Percentiles rank a stretch among this genome's conserved stretches.
These are phyloP conservation scores for Stegodyphus dumicola DNA, from an alignment of 1,140 invertebrate genomes.

Conservation along the genomic window DNA sequence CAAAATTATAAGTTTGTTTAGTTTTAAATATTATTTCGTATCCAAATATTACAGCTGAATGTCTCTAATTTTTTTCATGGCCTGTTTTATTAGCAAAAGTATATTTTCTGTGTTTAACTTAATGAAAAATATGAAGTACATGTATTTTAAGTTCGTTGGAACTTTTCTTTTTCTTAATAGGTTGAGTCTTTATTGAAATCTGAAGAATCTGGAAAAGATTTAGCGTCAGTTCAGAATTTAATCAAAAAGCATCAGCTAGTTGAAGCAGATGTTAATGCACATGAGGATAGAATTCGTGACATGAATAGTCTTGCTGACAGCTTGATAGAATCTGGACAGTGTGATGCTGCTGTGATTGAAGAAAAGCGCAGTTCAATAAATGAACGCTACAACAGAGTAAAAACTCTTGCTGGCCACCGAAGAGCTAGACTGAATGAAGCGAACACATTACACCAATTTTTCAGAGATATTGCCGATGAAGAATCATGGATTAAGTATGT, in stretches of 20 bases:
- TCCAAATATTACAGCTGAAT: too few species aligned
- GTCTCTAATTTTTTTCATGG: too few species aligned
- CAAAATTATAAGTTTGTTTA: too few species aligned
- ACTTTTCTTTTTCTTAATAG: slow-evolving; percentile 62
- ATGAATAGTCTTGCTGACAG: slow-evolving; percentile 96
- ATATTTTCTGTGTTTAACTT: too few species aligned
- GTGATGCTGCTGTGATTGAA: slow-evolving; percentile 92
- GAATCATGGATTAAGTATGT: slow-evolving; percentile 98
- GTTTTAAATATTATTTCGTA: too few species aligned
- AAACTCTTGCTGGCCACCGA: slow-evolving; percentile 91
- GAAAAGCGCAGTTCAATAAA: slow-evolving; percentile 93
- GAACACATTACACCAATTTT: slow-evolving; percentile 98
- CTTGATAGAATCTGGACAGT: slow-evolving; percentile 93
- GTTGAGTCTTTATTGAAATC: slow-evolving; percentile 93
- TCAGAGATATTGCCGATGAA: slow-evolving; percentile 98
- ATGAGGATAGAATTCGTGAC: slow-evolving; percentile 95
- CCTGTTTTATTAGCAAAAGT: too few species aligned
- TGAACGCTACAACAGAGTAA: slow-evolving; percentile 91
- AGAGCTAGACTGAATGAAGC: slow-evolving; percentile 91
- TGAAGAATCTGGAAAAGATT: slow-evolving; percentile 97
- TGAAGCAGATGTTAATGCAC: slow-evolving; percentile 95
- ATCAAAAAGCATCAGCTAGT: slow-evolving; percentile 99
- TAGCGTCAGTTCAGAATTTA: slow-evolving; percentile 98
- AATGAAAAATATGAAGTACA: too few species aligned
- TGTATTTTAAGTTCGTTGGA: neutral